These are phyloP conservation scores for Parazoanthus swiftii DNA, from an alignment of 92 coral and sea anemone genomes.

Conservation along the genomic window DNA sequence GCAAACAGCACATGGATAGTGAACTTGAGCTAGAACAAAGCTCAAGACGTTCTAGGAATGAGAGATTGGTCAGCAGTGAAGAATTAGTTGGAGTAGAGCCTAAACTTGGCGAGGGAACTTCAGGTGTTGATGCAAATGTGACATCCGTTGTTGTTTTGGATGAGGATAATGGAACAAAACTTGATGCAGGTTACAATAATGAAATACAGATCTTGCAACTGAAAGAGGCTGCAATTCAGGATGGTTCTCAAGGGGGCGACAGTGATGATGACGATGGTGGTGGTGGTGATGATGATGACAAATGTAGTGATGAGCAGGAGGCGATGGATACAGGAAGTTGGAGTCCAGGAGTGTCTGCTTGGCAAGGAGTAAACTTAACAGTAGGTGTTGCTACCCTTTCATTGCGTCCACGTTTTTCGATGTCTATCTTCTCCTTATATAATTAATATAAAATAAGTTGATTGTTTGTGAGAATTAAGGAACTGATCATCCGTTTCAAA, in stretches of 20 bases:
- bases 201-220: neutral
- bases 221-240: neutral
- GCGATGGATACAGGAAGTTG: neutral
- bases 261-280: neutral
- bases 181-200: neutral
- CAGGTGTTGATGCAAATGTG: neutral
- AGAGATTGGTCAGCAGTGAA: neutral
- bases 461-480: no score
- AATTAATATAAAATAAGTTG: no score
- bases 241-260: neutral
- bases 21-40: neutral
- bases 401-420: neutral
- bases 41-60: neutral
- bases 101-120: neutral
- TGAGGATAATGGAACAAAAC: neutral
- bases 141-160: neutral
- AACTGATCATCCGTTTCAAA: no score
- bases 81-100: neutral
- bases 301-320: neutral
- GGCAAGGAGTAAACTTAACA: conserved; percentile 40
- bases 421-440: no score
- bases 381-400: neutral
- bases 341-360: conserved; percentile 11
- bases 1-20: neutral
- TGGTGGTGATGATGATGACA: neutral